Base-by-base conservation (phyloP, 2,888 invertebrate genomes). In the Galeruca laticollis region DNA sequence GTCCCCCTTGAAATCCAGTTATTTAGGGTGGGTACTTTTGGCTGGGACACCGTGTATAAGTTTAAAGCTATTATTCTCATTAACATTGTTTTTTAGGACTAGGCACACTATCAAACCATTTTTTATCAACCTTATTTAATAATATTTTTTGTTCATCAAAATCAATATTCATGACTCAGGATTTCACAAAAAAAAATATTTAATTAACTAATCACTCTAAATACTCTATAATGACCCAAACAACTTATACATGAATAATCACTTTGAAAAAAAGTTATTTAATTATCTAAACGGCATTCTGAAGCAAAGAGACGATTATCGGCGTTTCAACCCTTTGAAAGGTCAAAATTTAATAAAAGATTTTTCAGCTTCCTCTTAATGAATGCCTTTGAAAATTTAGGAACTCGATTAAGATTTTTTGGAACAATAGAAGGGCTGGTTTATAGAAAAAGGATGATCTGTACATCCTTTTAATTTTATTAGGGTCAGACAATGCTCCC, bases 291-390 rank as follows among this genome's bases (percentile, higher is more conserved):
- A 57, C 49, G 40, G 47, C 56, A 18, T n/a, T 15, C 18, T 57
- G 10, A 15, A 35, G 18, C n/a, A 18, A 2, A 57, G 15, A 31
- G 15, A 31, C 56, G 56, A 57, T 57, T 57, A 57, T 57, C 56
- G 56, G 56, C 56, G 20, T 69, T 72, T 71, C 64, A 73, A 75
- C 73, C 75, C 73, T 74, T 75, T 75, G 73, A 71, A 54, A 70
- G 73, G 70, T 75, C 71, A 74, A 68, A 74, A 76, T 75, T 76
- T 75, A 75, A 76, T 76, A 74, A 76, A 75, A 70, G 61, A 69
- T 72, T 70, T 68, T 66, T 60, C 63, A 73, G 74, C 73, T 73
- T 72, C 71, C 71, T 66, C 68, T 67, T 72, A 71, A 73, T 71
- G 70, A 72, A 69, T 52, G 59, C 69, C 62, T 69, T 65, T 68